These are phyloP conservation scores for Cuniculus paca DNA, from an alignment of 2,797 vertebrate genomes.

Conservation along the genomic window DNA sequence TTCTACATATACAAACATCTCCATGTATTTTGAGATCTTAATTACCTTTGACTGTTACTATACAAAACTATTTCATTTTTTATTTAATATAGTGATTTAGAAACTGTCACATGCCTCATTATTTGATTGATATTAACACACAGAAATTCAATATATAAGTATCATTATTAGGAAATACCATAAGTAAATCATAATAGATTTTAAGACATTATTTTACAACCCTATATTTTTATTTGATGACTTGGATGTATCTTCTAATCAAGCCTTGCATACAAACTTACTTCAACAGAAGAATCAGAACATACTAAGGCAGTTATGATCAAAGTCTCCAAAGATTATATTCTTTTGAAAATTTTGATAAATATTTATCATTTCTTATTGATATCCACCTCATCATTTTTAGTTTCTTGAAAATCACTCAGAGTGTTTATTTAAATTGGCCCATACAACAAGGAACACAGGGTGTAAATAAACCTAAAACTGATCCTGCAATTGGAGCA, in stretches of 20 bases:
- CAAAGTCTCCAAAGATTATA: neutral
- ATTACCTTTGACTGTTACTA: neutral
- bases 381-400: neutral
- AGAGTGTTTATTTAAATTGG: neutral
- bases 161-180: neutral
- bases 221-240: neutral
- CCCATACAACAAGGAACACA: neutral
- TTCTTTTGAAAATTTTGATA: neutral
- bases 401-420: neutral
- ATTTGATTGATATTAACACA: neutral
- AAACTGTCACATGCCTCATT: neutral
- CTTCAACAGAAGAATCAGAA: neutral
- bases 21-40: neutral
- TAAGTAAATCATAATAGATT: neutral
- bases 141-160: neutral
- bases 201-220: neutral
- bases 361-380: neutral
- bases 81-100: conserved; percentile 8
- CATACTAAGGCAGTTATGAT: neutral
- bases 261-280: neutral
- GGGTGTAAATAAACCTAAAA: neutral
- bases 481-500: neutral
- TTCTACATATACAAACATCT: neutral
- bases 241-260: neutral
- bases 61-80: neutral